These are phyloP conservation scores for Chaenocephalus aceratus DNA, from an alignment of 2,113 vertebrate species.

Conservation along the genomic window DNA sequence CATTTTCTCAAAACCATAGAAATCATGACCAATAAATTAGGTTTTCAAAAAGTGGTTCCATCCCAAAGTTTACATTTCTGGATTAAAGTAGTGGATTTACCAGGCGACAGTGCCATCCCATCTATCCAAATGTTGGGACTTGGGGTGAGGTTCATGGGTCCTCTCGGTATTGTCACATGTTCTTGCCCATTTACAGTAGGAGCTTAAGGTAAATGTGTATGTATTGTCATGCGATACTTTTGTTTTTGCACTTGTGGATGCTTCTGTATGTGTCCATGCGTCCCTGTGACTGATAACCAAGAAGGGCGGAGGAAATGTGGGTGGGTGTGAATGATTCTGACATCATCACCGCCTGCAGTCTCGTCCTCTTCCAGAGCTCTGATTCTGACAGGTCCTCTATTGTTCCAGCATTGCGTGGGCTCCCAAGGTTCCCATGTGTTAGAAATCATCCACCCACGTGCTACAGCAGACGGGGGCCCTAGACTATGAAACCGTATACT, in stretches of 20 bases:
- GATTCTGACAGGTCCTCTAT: conserved; percentile 85
- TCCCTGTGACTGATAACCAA: conserved; percentile 43
- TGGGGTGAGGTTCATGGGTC: neutral
- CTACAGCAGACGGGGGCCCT: conserved; percentile 79
- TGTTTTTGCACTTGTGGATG: conserved; percentile 8
- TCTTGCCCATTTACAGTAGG: neutral
- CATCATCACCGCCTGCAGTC: conserved; percentile 78
- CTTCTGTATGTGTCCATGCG: conserved; percentile 51
- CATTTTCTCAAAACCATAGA: neutral
- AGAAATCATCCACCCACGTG: conserved; percentile 89
- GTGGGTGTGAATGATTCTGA: conserved; percentile 80
- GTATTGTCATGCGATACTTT: neutral
- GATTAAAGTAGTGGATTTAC: neutral
- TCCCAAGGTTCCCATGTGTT: conserved; percentile 86
- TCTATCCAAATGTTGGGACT: no score
- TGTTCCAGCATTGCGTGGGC: conserved; percentile 83
- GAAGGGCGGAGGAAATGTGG: conserved; percentile 60
- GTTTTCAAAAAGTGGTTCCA: neutral
- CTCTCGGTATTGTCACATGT: neutral
- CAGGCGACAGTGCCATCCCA: neutral
- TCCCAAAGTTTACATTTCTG: neutral
- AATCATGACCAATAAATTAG: no score
- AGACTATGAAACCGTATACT: conserved; percentile 83
- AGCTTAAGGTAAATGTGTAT: neutral
- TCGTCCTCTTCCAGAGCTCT: conserved; percentile 68